Base-by-base conservation (phyloP, 2,888 invertebrate genomes). In the Drosophila pegasa region DNA sequence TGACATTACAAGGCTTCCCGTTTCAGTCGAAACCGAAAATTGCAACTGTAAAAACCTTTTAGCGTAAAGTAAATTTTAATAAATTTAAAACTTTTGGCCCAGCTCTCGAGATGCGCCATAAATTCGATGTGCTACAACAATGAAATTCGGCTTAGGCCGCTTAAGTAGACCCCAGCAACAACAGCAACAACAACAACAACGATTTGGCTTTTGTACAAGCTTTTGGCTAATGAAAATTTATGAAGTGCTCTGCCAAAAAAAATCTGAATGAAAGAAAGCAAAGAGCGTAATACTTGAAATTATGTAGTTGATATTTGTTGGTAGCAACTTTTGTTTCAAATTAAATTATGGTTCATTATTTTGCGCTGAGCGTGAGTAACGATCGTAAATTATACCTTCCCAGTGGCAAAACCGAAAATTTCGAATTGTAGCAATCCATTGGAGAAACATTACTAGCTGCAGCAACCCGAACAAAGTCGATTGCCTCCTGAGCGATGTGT, bases 141-240 rank as follows among this genome's bases (percentile, higher is more conserved):
- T 35, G 20, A 51, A 56, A 43, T 47, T 47, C 8, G 29, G 68
- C 41, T 75, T 61, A 61, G 38, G 56, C 72, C 40, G 47, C 43
- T 71, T 54, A 68, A 52, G 47, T 62, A 48, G 47, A 8, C 20
- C 20, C 22, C 31, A 41, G 3, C n/a, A 43, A 2, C 38, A 41
- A 43, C 38, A 61, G 37, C 68, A 41, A 43, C 38, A 61, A 41
- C 68, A 69, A 29, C 35, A 66, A 56, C 56, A 52, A 56, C 31
- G 52, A 70, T 48, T 61, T 61, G 43, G 57, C 56, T 63, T 68
- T 38, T 54, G 18, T 62, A 58, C 54, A 62, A 62, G 43, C 72
- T 84, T 75, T 40, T 61, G 55, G 63, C 67, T 80, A 85, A 86
- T 86, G 87, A 81, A 86, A 87, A 86, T 87, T 85, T 87, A 86